phyloP scores from a whole-genome alignment of 1,140 invertebrate genomes.

The Drosophila navojoa region DNA sequence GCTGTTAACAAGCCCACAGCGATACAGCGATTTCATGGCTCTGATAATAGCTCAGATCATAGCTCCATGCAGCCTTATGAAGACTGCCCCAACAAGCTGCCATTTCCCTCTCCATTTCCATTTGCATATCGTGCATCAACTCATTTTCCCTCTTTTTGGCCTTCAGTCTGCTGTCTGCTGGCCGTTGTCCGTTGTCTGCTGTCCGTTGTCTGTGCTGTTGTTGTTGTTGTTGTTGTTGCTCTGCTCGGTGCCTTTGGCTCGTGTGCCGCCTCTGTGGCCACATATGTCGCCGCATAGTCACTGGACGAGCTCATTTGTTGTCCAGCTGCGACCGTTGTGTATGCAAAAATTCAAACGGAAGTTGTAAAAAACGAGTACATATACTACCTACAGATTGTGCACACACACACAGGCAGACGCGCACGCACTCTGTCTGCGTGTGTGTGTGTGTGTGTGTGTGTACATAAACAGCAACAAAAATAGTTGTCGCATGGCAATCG shows the following conservation, averaged over 20 bases:
- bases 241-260: background rate
- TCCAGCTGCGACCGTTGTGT: slow-evolving; percentile 45
- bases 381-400: slow-evolving; percentile 47
- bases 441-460: slow-evolving; percentile 5
- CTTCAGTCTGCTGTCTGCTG: background rate
- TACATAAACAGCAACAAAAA: slow-evolving; percentile 42
- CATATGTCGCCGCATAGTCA: slow-evolving; percentile 76
- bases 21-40: too few relatives aligned
- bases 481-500: slow-evolving; percentile 40
- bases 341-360: slow-evolving; percentile 66
- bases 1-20: too few relatives aligned
- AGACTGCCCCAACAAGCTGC: slow-evolving; percentile 2
- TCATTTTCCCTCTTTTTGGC: background rate
- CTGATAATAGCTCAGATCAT: too few relatives aligned
- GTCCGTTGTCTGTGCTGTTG: slow-evolving; percentile 9
- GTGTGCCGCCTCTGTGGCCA: slow-evolving; percentile 67
- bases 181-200: background rate
- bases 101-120: too few relatives aligned
- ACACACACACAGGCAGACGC: slow-evolving; percentile 1
- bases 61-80: too few relatives aligned
- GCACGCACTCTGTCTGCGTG: background rate
- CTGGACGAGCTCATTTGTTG: slow-evolving; percentile 65
- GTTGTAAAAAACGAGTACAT: slow-evolving; percentile 71
- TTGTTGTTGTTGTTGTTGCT: too few relatives aligned
- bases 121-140: too few relatives aligned